phyloP scores from a whole-genome alignment of 2,113 vertebrate genomes.

The Ibidorhyncha struthersii region DNA sequence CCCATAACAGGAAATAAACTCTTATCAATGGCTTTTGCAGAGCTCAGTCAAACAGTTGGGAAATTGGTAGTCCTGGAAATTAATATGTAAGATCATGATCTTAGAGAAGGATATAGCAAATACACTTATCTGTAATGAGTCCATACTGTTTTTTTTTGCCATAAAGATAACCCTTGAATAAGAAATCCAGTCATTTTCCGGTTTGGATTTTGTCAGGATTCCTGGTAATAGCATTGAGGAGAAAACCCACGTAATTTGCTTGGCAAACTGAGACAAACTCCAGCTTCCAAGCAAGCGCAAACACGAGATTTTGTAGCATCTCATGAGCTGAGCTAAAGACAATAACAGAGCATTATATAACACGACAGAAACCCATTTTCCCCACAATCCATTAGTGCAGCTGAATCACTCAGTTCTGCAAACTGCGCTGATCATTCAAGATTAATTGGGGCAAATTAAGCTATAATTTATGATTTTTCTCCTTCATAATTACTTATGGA shows the following conservation, averaged over 20 bases:
- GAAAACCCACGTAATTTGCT: constrained; percentile 13
- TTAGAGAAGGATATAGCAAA: background rate
- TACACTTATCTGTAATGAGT: constrained; percentile 18
- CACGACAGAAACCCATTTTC: background rate
- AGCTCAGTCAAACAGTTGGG: background rate
- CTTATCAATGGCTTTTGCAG: constrained; percentile 48
- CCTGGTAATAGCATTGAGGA: constrained; percentile 29
- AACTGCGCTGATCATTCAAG: constrained; percentile 20
- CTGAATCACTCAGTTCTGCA: constrained; percentile 42
- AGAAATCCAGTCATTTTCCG: constrained; percentile 42
- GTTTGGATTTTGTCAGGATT: constrained; percentile 20
- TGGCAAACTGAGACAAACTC: background rate
- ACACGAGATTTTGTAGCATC: constrained; percentile 4
- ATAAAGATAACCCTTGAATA: constrained; percentile 28
- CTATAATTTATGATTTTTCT: constrained; percentile 31
- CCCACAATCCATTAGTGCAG: constrained; percentile 26
- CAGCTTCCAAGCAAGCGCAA: background rate
- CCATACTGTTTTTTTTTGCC: background rate
- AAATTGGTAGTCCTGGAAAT: constrained; percentile 13
- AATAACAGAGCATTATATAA: constrained; percentile 35
- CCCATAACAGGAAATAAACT: constrained; percentile 30
- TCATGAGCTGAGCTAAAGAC: constrained; percentile 21
- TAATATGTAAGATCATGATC: background rate
- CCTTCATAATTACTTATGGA: constrained; percentile 31
- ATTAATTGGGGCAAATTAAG: constrained; percentile 51